Evolutionary conservation across 1,140 invertebrate species (phyloP).

Genomic region (Caenorhabditis brenneri): DNA sequence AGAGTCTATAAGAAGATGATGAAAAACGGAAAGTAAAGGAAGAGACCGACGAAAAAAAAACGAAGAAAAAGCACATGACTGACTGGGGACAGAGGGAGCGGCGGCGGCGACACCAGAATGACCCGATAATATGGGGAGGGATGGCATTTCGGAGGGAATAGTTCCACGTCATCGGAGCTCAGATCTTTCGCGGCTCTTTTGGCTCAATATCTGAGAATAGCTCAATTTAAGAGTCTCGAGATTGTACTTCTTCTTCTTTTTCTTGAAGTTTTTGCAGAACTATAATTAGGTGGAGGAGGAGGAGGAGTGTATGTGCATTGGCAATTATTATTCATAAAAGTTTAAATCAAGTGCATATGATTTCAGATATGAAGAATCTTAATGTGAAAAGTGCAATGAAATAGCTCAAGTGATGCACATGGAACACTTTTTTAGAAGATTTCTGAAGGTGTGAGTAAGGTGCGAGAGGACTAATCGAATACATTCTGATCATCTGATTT

Average conservation of each 20-base stretch:
- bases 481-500: too few species aligned
- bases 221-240: neutral
- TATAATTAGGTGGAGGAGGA: neutral
- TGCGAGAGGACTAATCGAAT: neutral
- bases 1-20: neutral
- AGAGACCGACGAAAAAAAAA: neutral
- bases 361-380: neutral
- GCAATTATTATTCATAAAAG: neutral
- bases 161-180: neutral
- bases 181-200: too few species aligned
- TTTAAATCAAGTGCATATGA: neutral
- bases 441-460: neutral
- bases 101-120: conserved; percentile 23
- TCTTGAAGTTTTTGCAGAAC: too few species aligned
- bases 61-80: conserved; percentile 33
- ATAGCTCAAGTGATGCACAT: neutral
- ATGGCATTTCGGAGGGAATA: conserved; percentile 9
- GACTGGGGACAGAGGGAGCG: neutral
- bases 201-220: neutral
- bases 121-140: conserved; percentile 35
- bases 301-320: neutral
- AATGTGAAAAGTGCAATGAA: neutral
- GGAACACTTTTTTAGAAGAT: neutral
- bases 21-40: conserved; percentile 16
- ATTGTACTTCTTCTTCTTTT: neutral